A percentile compares a stretch with the other conserved stretches of the same genome.
These are phyloP conservation scores for Phataginus tetradactyla DNA, from an alignment of 2,797 vertebrate species.

Conservation along the genomic window DNA sequence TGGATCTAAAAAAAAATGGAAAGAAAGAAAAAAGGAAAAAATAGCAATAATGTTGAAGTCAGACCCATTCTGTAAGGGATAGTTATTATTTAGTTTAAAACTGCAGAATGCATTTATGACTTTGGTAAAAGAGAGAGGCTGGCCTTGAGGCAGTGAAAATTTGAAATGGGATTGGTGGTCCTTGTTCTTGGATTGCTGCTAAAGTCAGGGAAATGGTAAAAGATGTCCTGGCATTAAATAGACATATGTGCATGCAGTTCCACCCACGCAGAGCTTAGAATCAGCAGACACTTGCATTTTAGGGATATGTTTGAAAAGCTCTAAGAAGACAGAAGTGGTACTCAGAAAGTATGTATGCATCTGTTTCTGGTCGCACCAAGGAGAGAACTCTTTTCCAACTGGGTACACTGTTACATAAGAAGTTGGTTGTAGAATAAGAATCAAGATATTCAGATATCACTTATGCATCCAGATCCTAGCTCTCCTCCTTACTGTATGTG, in stretches of 20 bases:
- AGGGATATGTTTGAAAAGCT: not conserved
- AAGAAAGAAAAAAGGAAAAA: not conserved
- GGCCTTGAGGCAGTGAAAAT: constrained; percentile 68
- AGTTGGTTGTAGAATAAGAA: not conserved
- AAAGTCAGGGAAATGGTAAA: not conserved
- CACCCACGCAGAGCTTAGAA: not conserved
- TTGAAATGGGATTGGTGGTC: constrained; percentile 54
- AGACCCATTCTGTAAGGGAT: constrained; percentile 68
- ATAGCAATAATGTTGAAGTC: constrained; percentile 73
- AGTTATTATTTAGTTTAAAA: constrained; percentile 77
- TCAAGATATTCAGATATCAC: not conserved
- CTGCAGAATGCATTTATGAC: constrained; percentile 72
- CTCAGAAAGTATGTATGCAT: not conserved
- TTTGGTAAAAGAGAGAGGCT: constrained; percentile 65
- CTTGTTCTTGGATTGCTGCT: constrained; percentile 27
- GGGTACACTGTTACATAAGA: not conserved
- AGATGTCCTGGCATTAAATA: not conserved
- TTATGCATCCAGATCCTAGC: not conserved
- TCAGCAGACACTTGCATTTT: not conserved
- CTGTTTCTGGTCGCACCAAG: no score
- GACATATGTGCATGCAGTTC: not conserved
- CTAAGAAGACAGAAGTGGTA: not conserved
- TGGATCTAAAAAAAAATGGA: constrained; percentile 20
- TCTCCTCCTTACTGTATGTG: not conserved
- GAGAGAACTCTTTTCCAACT: not conserved